phyloP scores from a whole-genome alignment of 2,797 vertebrate genomes.

The Strix occidentalis region DNA sequence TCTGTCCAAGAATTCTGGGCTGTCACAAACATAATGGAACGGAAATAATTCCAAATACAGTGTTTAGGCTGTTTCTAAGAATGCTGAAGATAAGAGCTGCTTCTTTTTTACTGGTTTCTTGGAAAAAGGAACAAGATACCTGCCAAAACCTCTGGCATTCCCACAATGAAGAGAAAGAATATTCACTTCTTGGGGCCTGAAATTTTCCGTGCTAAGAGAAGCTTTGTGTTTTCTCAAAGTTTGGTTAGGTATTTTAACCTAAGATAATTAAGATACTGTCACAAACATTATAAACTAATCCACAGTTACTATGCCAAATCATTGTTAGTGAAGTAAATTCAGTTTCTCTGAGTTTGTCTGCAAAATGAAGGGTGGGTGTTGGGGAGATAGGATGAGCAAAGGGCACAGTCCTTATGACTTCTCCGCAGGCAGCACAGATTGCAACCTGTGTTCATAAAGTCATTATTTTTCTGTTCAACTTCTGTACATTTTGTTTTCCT shows the following conservation, averaged over 20 bases:
- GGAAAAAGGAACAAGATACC: not conserved
- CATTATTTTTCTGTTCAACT: not conserved
- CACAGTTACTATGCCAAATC: not conserved
- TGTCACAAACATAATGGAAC: not conserved
- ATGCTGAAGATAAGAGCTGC: not conserved
- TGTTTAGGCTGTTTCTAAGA: not conserved
- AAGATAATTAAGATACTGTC: no score
- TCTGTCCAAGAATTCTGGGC: not conserved
- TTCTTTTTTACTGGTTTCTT: not conserved
- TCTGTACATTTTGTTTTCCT: not conserved
- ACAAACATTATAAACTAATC: not conserved
- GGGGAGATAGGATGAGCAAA: not conserved
- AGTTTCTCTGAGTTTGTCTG: not conserved
- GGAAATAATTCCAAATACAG: not conserved
- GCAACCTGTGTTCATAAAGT: accelerated
- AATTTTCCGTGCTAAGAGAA: not conserved
- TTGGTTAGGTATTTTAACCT: not conserved
- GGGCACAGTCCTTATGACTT: accelerated
- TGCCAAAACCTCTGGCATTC: not conserved
- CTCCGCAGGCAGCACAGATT: not conserved
- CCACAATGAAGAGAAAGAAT: not conserved
- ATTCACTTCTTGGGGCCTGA: not conserved
- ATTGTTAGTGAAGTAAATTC: no score
- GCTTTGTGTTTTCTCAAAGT: not conserved
- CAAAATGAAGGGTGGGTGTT: not conserved